Evolutionary conservation across 2,797 vertebrate species (phyloP), one percentile per base, ranked within the genome.

Genomic region (Poliocrania exsul): DNA sequence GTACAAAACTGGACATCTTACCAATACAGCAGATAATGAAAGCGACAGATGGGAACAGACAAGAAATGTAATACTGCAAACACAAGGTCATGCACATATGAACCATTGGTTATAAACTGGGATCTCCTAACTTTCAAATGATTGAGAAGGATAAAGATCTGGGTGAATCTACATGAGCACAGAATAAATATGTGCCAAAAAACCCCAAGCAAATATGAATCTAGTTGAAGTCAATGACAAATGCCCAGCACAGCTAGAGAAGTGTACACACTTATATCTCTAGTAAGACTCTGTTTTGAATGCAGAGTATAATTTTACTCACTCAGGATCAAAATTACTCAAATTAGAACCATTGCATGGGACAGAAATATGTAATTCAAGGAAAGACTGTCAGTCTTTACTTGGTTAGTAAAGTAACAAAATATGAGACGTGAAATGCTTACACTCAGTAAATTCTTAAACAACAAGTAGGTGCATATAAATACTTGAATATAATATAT

Each of bases 401-500:
- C 19, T 53, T 25, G 3, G 16, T 65, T 75, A 54, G 5, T 20
- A 75, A 91, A 67, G 17, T 25, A 62, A 47, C 26, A 53, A 84
- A 71, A 81, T 24, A 10, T 31, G 33, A 70, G 13, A 79, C 49
- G 6, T 3, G 4, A 86, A 85, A 72, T 47, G 2, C 3, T 3
- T 49, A 11, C 9, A 25, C 2, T 67, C 11, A 47, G 2, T 49
- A 77, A 70, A 42, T 35, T 4, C 29, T 70, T 74, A 67, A 83
- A 60, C 13, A 49, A 2, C 0, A 0, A 62, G 8, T 7, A 58
- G 2, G 2, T 47, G 19, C 19, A n/a, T 54, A 21, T 65, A 28
- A 38, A 46, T 23, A 33, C 15, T 31, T 28, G 10, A 11, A 47
- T 28, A n/a, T 21, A 73, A n/a, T n/a, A 29, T 10, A 12, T 25